A percentile compares a stretch with the other conserved stretches of the same genome.
These are phyloP conservation scores for Lepidocolaptes lacrymiger DNA, from an alignment of 2,797 vertebrate genomes.

Conservation along the genomic window DNA sequence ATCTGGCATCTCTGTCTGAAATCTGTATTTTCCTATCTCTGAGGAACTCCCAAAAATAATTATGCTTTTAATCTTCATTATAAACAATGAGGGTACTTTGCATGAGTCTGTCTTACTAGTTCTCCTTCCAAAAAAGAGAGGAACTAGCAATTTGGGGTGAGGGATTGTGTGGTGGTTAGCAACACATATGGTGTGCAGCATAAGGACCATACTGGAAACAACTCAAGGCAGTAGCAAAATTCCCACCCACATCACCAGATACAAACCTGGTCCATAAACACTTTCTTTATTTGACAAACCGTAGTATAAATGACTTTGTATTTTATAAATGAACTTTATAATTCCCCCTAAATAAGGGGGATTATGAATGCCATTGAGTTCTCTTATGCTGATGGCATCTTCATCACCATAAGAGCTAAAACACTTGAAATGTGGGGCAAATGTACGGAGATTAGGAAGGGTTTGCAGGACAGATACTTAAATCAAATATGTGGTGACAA, in stretches of 20 bases:
- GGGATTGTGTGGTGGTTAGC: slow-evolving; percentile 52
- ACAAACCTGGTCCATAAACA: neutral
- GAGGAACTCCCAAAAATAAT: slow-evolving; percentile 28
- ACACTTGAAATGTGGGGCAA: neutral
- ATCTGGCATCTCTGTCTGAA: neutral
- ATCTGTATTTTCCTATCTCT: neutral
- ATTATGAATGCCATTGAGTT: neutral
- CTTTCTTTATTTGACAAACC: slow-evolving; percentile 41
- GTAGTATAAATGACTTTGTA: neutral
- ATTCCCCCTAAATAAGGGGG: neutral
- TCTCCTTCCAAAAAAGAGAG: slow-evolving; percentile 10
- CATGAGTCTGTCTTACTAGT: neutral
- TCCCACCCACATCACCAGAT: slow-evolving; percentile 39
- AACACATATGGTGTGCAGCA: slow-evolving; percentile 39
- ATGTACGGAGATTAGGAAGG: neutral
- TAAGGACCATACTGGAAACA: slow-evolving; percentile 50
- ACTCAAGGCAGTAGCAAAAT: slow-evolving; percentile 39
- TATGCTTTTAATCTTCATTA: slow-evolving; percentile 13
- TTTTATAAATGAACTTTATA: neutral
- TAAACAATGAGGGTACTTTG: slow-evolving; percentile 4
- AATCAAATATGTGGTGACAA: neutral
- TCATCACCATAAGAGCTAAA: neutral
- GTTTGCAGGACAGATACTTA: neutral
- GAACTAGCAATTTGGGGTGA: slow-evolving; percentile 35
- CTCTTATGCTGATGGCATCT: neutral